Evolutionary conservation across 2,888 invertebrate species (phyloP), one percentile per base, ranked within the genome.

Genomic region (Yponomeuta evonymella): DNA sequence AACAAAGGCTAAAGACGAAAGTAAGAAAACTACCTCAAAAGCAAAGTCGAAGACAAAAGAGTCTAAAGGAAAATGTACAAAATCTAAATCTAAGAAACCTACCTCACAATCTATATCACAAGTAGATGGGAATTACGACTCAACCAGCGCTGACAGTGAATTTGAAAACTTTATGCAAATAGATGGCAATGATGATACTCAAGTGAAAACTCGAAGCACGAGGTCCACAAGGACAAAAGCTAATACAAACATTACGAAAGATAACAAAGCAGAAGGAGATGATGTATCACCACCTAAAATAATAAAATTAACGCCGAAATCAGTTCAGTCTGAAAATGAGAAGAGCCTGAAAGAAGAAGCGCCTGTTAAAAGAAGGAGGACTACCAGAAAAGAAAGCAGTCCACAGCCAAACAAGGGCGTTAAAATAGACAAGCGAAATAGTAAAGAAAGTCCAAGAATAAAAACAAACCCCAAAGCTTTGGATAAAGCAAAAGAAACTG

Each of bases 71-170:
- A 78, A 76, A 73, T 72, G 67, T 64, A 71, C 68, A 48, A 68
- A 72, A 63, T 75, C 73, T 63, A 81, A 81, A 75, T 64, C 73
- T 30, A 78, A 79, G 72, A 79, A 76, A 73, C 78, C 80, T 70
- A 88, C 94, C 74, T 81, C 93, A 72, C 79, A 76, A 73, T 78
- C 81, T 70, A 88, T 94, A 74, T 81, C 93, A 0, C 94, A 94
- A 78, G 76, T 94, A 67, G 94, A 94, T 86, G 94, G 94, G 4
- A 87, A 83, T 73, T 84, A 89, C 79, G 93, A 94, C 81, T 71
- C 29, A 64, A 70, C 73, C 71, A 74, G 12, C 69, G 77, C 75
- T 76, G 76, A 76, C 70, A 77, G 74, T 76, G 66, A 70, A 23
- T 74, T 73, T 73, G 78, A 81, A 58, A 81, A 85, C 73, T 86